Conservation (phyloP, 2,888 invertebrate genomes). For the Hemicrepidius hirtus region DNA sequence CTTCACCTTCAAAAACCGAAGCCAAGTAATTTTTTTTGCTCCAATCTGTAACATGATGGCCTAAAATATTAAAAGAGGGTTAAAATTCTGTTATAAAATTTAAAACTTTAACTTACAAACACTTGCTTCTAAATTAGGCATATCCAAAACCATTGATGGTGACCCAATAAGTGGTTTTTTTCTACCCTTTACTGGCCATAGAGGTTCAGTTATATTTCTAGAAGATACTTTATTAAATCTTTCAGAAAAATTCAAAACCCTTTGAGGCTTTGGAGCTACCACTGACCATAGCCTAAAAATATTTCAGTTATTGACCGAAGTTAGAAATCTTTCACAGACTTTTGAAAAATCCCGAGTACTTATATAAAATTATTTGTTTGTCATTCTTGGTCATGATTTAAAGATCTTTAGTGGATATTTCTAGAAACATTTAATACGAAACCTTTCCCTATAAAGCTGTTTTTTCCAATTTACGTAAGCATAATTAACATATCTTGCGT, state of each 20-base stretch:
- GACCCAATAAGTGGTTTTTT: slow-evolving; percentile 56
- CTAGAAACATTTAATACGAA: too few relatives aligned
- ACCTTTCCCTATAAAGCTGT: slow-evolving; percentile 16
- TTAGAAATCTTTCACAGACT: too few relatives aligned
- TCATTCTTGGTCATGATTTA: too few relatives aligned
- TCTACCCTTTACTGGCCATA: slow-evolving; percentile 58
- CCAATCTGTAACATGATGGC: slow-evolving; percentile 58
- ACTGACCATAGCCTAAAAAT: slow-evolving; percentile 3
- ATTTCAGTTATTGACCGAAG: background rate
- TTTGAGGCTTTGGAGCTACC: slow-evolving; percentile 3
- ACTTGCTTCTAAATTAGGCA: slow-evolving; percentile 56
- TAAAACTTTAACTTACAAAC: slow-evolving; percentile 49
- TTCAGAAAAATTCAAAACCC: background rate
- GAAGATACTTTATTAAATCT: background rate
- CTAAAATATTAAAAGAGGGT: too few relatives aligned
- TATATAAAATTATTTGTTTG: too few relatives aligned
- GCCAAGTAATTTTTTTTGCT: slow-evolving; percentile 58
- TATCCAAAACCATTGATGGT: slow-evolving; percentile 60
- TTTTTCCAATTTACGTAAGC: slow-evolving; percentile 27
- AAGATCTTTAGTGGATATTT: too few relatives aligned
- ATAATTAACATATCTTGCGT: slow-evolving; percentile 7
- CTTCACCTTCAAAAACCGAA: slow-evolving; percentile 57
- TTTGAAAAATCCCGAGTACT: too few relatives aligned
- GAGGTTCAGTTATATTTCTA: background rate
- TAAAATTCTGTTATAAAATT: too few relatives aligned